These are phyloP conservation scores for Percopsis omiscomaycus DNA, from an alignment of 2,797 vertebrate genomes.

Conservation along the genomic window DNA sequence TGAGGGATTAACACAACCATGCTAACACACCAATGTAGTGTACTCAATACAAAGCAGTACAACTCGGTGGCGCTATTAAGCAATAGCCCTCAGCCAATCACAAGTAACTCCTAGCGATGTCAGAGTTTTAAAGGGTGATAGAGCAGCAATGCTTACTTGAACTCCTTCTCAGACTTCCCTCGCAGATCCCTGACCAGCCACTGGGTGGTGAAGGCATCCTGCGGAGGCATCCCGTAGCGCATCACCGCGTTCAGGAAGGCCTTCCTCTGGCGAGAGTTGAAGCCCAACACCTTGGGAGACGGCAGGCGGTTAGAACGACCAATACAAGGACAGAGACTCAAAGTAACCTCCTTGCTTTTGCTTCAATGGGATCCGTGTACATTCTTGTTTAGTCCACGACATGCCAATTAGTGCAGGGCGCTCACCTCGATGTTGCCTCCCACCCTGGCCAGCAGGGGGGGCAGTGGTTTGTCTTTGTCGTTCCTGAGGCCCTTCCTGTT, in stretches of 20 bases:
- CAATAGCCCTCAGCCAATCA: neutral
- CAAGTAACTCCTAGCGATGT: neutral
- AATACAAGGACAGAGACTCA: no score
- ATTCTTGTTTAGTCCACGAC: neutral
- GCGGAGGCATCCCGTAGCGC: constrained; percentile 98
- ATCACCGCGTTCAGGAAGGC: constrained; percentile 98
- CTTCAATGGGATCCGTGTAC: neutral
- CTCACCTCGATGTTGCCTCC: constrained; percentile 96
- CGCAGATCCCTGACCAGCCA: constrained; percentile 96
- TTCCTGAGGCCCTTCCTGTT: constrained; percentile 95
- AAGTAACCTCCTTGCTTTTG: neutral
- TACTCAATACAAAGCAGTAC: neutral
- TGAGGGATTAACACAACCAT: no score
- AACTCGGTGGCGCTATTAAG: neutral
- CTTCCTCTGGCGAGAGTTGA: constrained; percentile 97
- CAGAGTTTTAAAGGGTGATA: neutral
- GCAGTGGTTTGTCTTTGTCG: constrained; percentile 96
- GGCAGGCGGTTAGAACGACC: no score
- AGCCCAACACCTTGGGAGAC: constrained; percentile 87
- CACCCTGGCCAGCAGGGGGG: constrained; percentile 96
- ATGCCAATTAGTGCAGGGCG: neutral
- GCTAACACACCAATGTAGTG: no score
- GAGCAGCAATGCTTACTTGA: constrained; percentile 81
- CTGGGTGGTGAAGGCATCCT: constrained; percentile 97
- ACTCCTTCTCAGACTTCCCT: constrained; percentile 97